A percentile compares a stretch with the other conserved stretches of the same genome.
phyloP scores from a whole-genome alignment of 2,113 vertebrate species.

The Parotia lawesii region DNA sequence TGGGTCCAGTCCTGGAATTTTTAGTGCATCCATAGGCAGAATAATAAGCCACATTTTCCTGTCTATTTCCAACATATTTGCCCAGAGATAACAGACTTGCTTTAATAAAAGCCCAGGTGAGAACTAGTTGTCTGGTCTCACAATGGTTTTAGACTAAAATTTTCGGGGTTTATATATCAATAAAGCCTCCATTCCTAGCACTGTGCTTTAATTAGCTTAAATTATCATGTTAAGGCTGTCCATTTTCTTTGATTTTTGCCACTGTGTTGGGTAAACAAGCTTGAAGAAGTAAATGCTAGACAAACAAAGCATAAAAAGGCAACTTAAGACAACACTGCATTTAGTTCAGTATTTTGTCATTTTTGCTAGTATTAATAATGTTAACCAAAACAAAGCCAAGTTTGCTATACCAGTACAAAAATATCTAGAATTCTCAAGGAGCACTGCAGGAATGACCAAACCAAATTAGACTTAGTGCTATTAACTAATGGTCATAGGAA shows the following conservation, averaged over 20 bases:
- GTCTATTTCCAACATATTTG: not conserved
- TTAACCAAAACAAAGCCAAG: not conserved
- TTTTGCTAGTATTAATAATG: not conserved
- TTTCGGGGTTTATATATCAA: not conserved
- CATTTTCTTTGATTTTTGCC: not conserved
- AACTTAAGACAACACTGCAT: not conserved
- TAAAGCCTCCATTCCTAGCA: not conserved
- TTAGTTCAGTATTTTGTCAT: not conserved
- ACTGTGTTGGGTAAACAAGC: not conserved
- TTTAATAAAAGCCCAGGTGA: not conserved
- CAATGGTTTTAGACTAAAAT: not conserved
- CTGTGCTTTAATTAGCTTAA: not conserved
- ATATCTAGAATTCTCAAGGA: not conserved
- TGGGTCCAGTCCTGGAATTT: not conserved
- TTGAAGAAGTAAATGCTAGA: not conserved
- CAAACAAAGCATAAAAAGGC: not conserved
- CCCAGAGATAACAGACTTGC: not conserved
- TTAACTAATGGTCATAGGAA: not conserved
- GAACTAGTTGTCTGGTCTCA: not conserved
- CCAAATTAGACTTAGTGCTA: not conserved
- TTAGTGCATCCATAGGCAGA: not conserved
- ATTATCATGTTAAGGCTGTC: not conserved
- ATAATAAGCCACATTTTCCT: not conserved
- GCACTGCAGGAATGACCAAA: not conserved
- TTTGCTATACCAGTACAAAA: not conserved